phyloP scores from a whole-genome alignment of 2,113 vertebrate genomes.

The Odocoileus virginianus region DNA sequence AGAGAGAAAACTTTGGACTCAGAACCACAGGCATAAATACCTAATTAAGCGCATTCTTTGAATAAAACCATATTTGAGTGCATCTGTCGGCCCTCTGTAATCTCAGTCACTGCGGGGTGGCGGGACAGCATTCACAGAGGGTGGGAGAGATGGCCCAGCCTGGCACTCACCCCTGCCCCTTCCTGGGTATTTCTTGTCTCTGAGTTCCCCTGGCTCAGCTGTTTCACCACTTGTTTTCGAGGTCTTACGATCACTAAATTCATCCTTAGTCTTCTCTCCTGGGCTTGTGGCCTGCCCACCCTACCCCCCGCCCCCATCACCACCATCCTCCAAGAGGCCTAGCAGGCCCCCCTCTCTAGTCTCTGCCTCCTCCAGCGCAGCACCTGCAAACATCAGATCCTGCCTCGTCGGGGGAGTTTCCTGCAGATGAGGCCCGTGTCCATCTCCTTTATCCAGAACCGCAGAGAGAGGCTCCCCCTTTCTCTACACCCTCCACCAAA shows the following conservation, averaged over 20 bases:
- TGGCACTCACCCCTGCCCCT: background rate
- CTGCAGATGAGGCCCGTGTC: background rate
- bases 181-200: background rate
- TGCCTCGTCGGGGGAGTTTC: background rate
- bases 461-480: background rate
- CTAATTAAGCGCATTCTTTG: conserved; percentile 69
- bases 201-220: too few species aligned
- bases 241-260: too few species aligned
- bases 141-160: background rate
- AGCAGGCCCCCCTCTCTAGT: accelerated
- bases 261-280: background rate
- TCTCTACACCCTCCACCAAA: background rate
- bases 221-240: background rate
- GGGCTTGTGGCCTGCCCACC: background rate
- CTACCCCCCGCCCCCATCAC: accelerated
- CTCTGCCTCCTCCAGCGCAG: background rate
- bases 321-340: background rate
- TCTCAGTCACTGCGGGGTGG: background rate
- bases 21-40: conserved; percentile 46
- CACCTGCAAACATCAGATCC: background rate
- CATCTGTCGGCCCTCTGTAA: conserved; percentile 32
- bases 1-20: conserved; percentile 51
- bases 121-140: background rate
- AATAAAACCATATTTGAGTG: conserved; percentile 38
- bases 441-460: background rate